Percentiles rank a stretch among this genome's conserved stretches.
phyloP scores from a whole-genome alignment of 1,140 invertebrate genomes.

The Hycleus cichorii region DNA sequence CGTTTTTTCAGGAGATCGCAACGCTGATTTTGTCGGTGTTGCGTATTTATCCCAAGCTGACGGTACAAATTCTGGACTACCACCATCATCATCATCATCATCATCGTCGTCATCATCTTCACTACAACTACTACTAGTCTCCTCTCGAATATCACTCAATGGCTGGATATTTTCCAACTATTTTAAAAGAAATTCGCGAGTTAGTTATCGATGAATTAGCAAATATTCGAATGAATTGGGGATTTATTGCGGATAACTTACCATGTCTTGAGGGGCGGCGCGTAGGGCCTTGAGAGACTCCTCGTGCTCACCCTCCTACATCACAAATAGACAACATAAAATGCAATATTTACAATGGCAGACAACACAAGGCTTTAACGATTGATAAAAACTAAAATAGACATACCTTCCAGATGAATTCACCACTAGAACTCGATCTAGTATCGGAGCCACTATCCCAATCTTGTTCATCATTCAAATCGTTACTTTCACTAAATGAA shows the following conservation, averaged over 20 bases:
- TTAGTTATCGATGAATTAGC: too few relatives aligned
- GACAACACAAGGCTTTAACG: neutral
- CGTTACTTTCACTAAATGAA: conserved; percentile 40
- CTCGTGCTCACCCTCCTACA: conserved; percentile 43
- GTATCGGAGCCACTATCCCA: conserved; percentile 53
- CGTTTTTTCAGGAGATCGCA: conserved; percentile 47
- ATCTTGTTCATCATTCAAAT: conserved; percentile 41
- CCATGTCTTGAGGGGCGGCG: conserved; percentile 37
- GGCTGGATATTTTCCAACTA: conserved; percentile 28
- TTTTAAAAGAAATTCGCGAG: neutral
- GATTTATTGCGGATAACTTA: conserved; percentile 19
- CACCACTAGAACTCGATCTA: conserved; percentile 58
- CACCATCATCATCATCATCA: conserved; percentile 48
- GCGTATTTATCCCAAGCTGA: conserved; percentile 54
- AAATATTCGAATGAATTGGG: neutral
- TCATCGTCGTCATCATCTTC: conserved; percentile 43
- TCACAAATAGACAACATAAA: conserved; percentile 14
- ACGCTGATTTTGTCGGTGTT: conserved; percentile 48
- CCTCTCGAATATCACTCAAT: conserved; percentile 31
- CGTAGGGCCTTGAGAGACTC: conserved; percentile 39
- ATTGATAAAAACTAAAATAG: neutral
- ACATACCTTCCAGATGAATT: conserved; percentile 70
- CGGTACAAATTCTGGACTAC: conserved; percentile 52
- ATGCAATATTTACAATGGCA: conserved; percentile 1
- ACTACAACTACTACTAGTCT: conserved; percentile 32